These are phyloP conservation scores for Taxidea taxus DNA, from an alignment of 2,113 vertebrate species.

Conservation along the genomic window DNA sequence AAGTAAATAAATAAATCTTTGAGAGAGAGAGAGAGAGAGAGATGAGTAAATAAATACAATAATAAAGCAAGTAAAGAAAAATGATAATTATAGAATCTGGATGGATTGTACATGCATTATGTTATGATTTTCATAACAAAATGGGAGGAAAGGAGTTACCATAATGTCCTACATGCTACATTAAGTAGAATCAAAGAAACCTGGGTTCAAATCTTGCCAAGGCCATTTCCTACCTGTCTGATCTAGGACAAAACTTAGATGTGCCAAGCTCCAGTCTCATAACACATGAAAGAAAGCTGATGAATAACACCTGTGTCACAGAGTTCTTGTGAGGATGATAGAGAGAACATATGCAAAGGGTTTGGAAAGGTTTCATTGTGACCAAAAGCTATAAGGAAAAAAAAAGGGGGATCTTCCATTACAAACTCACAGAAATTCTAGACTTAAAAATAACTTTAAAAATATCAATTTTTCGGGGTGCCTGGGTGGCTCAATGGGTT, in stretches of 20 bases:
- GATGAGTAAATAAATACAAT: background rate
- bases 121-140: background rate
- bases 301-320: background rate
- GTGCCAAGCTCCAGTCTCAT: background rate
- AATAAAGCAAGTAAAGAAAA: constrained; percentile 22
- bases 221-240: background rate
- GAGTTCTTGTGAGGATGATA: background rate
- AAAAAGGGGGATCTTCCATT: background rate
- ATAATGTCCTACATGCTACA: background rate
- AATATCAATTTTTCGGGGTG: background rate
- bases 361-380: background rate
- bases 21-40: background rate
- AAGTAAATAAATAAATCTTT: background rate
- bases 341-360: background rate
- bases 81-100: background rate
- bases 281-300: background rate
- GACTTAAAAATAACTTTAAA: background rate
- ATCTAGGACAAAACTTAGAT: background rate
- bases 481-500: too few relatives aligned
- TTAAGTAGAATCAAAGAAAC: background rate
- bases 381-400: background rate
- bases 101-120: background rate
- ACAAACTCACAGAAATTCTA: constrained; percentile 17
- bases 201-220: background rate
- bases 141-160: background rate